These are phyloP conservation scores for Perca schrenkii DNA, from an alignment of 2,113 vertebrate genomes.

Conservation along the genomic window DNA sequence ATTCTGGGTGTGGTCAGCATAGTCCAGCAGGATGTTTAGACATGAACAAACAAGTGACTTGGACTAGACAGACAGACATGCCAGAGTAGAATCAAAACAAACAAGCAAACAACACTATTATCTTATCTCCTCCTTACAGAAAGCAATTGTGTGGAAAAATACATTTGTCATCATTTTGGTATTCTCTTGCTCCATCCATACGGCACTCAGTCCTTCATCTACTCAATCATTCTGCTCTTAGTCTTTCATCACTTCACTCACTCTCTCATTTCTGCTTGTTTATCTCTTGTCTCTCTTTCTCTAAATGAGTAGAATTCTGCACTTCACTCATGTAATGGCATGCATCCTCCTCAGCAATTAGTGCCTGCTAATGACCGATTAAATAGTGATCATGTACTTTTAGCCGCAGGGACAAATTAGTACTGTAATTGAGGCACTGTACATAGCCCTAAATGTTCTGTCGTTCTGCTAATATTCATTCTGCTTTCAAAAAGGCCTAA, in stretches of 20 bases:
- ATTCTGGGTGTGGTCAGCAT: slow-evolving; percentile 68
- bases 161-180: slow-evolving; percentile 31
- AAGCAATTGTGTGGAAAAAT: slow-evolving; percentile 28
- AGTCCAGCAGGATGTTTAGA: slow-evolving; percentile 60
- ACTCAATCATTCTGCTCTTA: slow-evolving; percentile 3
- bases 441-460: slow-evolving; percentile 6
- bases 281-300: slow-evolving; percentile 21
- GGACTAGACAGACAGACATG: slow-evolving; percentile 19
- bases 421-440: slow-evolving; percentile 43
- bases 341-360: slow-evolving; percentile 50
- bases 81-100: slow-evolving; percentile 4
- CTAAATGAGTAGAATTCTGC: slow-evolving; percentile 32
- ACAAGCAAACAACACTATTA: slow-evolving; percentile 33
- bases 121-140: slow-evolving; percentile 41
- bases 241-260: slow-evolving; percentile 28
- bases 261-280: slow-evolving; percentile 19
- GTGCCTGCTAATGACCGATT: slow-evolving; percentile 54
- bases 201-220: slow-evolving; percentile 8
- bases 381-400: slow-evolving; percentile 55
- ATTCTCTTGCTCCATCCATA: not conserved
- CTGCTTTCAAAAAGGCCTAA: slow-evolving; percentile 52
- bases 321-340: slow-evolving; percentile 44
- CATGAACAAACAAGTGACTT: slow-evolving; percentile 55
- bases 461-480: slow-evolving; percentile 39
- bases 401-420: slow-evolving; percentile 49